Evolutionary conservation across 2,888 invertebrate species (phyloP), one percentile per base, ranked within the genome.

Genomic region (Hedychridium roseum): DNA sequence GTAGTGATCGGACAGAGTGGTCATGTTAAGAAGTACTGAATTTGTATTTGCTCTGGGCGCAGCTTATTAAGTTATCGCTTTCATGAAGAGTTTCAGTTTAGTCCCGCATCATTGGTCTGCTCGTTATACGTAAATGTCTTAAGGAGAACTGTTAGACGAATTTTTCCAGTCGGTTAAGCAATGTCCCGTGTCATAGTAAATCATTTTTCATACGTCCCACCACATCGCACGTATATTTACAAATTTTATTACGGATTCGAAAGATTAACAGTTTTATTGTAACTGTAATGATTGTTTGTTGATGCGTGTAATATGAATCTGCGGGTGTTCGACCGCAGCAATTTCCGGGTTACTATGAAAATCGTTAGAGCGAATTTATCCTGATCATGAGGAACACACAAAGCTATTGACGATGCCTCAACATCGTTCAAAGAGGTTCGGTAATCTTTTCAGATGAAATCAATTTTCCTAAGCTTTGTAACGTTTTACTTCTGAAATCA

Each of bases 41-140:
- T 54, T 57, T 28, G 37, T 54, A 51, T 50, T 50, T 44, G 34
- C 37, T 50, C 48, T 43, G 46, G 43, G 26, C 36, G 54, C n/a
- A 48, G 49, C 47, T 59, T 59, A 40, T 42, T 59, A 47, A 51
- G 57, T 54, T 44, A 44, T 40, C 42, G 20, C 48, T 59, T 65
- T 52, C 38, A 46, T 39, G 54, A 50, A 51, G 39, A 54, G 34
- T 44, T 56, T 60, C 43, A 39, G 46, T 50, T 64, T 66, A 62
- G 63, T 67, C 64, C 60, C 57, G 46, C 52, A 59, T 63, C 47
- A 50, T 67, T 64, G 61, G 61, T 69, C 62, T 60, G 44, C 42
- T 50, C 40, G 56, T 61, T 45, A 6, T 52, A 57, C 50, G 39
- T 49, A 56, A 44, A 18, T 45, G 30, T 43, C 45, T 61, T 37